phyloP scores from a whole-genome alignment of 2,888 invertebrate genomes.

The Craniophora ligustri region DNA sequence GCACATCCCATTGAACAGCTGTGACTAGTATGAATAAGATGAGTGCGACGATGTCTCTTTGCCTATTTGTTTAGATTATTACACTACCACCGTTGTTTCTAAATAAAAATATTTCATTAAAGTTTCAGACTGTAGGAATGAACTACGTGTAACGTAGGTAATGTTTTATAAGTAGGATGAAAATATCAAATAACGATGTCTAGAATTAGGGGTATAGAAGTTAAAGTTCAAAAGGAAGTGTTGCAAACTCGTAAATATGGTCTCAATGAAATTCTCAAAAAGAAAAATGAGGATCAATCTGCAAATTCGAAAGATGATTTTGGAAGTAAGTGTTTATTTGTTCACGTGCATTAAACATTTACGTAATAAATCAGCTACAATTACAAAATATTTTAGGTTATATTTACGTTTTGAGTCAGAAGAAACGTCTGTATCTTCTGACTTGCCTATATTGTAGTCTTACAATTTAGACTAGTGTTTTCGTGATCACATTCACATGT shows the following conservation, averaged over 20 bases:
- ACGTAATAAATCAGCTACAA: neutral
- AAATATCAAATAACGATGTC: conserved; percentile 65
- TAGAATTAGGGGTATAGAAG: conserved; percentile 80
- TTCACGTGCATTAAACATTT: neutral
- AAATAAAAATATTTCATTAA: neutral
- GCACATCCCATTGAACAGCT: no score
- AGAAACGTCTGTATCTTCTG: no score
- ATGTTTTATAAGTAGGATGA: conserved; percentile 19
- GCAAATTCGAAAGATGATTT: conserved; percentile 71
- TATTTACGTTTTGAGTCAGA: conserved; percentile 14
- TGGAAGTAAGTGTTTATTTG: conserved; percentile 69
- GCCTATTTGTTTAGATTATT: no score
- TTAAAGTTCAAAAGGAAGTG: conserved; percentile 73
- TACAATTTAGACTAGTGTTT: no score
- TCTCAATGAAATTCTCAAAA: conserved; percentile 67
- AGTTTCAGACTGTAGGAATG: neutral
- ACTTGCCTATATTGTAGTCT: no score
- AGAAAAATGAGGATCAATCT: conserved; percentile 68
- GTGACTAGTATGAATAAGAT: no score
- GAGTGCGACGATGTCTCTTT: no score
- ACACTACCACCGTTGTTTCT: no score
- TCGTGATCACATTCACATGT: no score
- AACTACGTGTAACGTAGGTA: neutral
- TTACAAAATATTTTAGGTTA: conserved; percentile 36
- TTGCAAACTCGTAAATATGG: conserved; percentile 69